Evolutionary conservation across 2,888 invertebrate species (phyloP), one percentile per base, ranked within the genome.

Genomic region (Parapristionchus giblindavisi): DNA sequence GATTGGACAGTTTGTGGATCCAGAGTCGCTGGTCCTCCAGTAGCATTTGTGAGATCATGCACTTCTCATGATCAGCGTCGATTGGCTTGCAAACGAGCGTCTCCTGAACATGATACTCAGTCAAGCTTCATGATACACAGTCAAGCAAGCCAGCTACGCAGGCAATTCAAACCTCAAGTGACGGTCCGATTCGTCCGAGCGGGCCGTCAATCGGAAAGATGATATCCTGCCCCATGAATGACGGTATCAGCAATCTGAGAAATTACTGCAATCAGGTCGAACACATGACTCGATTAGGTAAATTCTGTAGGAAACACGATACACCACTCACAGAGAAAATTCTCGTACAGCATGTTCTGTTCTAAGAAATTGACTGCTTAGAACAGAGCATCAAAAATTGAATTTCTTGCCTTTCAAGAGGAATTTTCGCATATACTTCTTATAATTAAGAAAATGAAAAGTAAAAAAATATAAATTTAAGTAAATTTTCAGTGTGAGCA

Each of bases 191-290:
- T 48, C 84, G 54, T 1, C 84, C 84, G 34, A 83, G 75, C 11
- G 84, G 84, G 14, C 84, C 84, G 61, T 84, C 84, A 52, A 83
- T 80, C n/a, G 84, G 84, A 60, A 84, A 84, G 76, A 84, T 81
- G 29, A 84, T 78, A 74, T 84, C 84, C 63, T 81, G 79, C n/a
- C 82, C 81, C 75, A 81, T 81, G 78, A 84, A 84, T 0, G 83
- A 80, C 14, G 84, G 84, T 81, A 84, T 83, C 75, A 84, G 63
- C 11, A 84, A 79, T 61, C 84, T 80, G 75, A 14, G 36, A 73
- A n/a, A n/a, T n/a, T n/a, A n/a, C n/a, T n/a, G n/a, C n/a, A n/a
- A n/a, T n/a, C n/a, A n/a, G n/a, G n/a, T n/a, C n/a, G n/a, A n/a
- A n/a, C n/a, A n/a, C n/a, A n/a, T n/a, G n/a, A n/a, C n/a, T n/a